phyloP scores from a whole-genome alignment of 2,797 vertebrate species.

The Bothrops alternatus region DNA sequence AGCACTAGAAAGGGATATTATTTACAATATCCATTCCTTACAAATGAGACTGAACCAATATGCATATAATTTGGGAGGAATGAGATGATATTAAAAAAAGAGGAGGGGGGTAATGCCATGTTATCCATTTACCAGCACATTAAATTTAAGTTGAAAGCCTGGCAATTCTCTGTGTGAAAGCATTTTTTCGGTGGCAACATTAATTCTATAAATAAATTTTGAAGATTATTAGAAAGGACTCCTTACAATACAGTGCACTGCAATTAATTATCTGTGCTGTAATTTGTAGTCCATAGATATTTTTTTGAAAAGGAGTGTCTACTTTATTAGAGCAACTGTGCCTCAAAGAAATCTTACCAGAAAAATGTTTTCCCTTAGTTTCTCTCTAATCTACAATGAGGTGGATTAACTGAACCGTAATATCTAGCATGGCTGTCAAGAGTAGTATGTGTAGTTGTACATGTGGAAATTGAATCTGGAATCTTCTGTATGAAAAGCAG shows the following conservation, averaged over 20 bases:
- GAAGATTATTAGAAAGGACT: not conserved
- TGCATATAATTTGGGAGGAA: not conserved
- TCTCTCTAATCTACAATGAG: not conserved
- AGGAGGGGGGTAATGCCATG: not conserved
- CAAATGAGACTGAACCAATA: not conserved
- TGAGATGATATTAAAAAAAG: conserved; percentile 1
- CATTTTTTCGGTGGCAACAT: conserved; percentile 1
- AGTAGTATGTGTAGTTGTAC: not conserved
- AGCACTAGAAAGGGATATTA: not conserved
- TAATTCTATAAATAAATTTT: not conserved
- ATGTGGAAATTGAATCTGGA: not conserved
- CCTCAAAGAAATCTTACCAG: not conserved
- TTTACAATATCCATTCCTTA: conserved; percentile 8
- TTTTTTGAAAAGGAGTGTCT: not conserved
- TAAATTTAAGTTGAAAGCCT: conserved; percentile 6
- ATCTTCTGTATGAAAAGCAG: not conserved
- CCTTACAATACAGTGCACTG: not conserved
- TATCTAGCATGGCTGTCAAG: not conserved
- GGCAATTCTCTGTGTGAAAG: not conserved
- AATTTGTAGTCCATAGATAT: not conserved
- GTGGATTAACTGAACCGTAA: not conserved
- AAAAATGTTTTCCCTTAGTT: not conserved
- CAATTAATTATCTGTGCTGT: conserved; percentile 1
- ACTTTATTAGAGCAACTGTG: not conserved
- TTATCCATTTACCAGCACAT: not conserved